Evolutionary conservation across 2,797 vertebrate genomes (phyloP), one percentile per base, ranked within the genome.

Genomic region (Astyanax mexicanus): DNA sequence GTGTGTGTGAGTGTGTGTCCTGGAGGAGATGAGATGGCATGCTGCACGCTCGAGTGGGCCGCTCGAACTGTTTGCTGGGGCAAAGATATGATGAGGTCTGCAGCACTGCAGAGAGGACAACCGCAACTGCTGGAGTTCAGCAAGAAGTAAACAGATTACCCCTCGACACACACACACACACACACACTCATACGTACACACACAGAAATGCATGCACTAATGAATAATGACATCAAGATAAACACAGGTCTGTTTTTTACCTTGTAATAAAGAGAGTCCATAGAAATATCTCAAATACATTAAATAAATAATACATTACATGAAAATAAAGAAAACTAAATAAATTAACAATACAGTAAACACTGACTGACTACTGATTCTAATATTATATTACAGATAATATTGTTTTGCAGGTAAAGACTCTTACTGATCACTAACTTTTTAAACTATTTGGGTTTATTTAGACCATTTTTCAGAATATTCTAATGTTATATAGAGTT

Each of bases 1-100:
- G 19, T 70, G 49, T 70, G 32, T 42, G 37, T 58, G 44, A 72
- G 76, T 72, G 69, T 67, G 69, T 52, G 75, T 77, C 75, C 75
- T 71, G 68, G 38, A 77, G 68, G 47, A 77, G 38, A 71, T 66
- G 75, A 72, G 69, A 65, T 10, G 40, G 60, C 68, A 77, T 47
- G 19, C 42, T 72, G 69, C 35, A 71, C 66, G 69, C 68, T 72
- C 4, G 49, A 57, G 13, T 65, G 60, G 25, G 8, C 69, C 19
- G 38, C 60, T 77, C 47, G 37, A 69, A 77, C 75, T 65, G 60
- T 55, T 77, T 49, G 62, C 51, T 38, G 38, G 21, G 68, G 38
- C 60, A 32, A 23, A 32, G 68, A 77, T 61, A 65, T 73, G 58
- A 73, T 52, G 71, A 73, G 58, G 45, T 73, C 29, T 38, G 60